Evolutionary conservation across 2,113 vertebrate genomes (phyloP).

Genomic region (Erinaceus europaeus): DNA sequence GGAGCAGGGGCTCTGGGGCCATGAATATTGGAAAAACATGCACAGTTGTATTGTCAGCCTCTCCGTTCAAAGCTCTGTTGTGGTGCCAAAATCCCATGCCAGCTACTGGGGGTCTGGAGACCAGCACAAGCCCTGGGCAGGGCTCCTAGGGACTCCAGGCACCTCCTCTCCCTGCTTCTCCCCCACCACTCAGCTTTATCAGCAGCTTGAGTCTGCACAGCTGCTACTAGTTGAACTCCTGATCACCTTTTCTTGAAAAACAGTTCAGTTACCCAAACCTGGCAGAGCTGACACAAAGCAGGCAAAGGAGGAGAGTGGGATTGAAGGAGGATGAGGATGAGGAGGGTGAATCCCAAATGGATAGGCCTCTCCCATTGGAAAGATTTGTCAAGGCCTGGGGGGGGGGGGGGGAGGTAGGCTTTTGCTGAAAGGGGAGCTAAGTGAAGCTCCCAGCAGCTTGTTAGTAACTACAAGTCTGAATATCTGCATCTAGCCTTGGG

Average conservation of each 20-base stretch:
- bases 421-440: neutral
- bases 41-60: neutral
- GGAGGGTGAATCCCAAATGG: constrained; percentile 1
- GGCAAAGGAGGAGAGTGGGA: neutral
- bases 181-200: neutral
- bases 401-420: too few relatives aligned
- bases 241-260: neutral
- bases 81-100: too few relatives aligned
- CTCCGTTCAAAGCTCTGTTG: neutral
- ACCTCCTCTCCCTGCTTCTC: neutral
- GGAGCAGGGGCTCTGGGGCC: accelerated
- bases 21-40: neutral
- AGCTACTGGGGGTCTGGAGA: too few relatives aligned
- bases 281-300: neutral
- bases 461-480: neutral
- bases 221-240: neutral
- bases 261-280: neutral
- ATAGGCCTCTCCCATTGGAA: constrained; percentile 19
- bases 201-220: neutral
- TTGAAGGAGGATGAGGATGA: too few relatives aligned
- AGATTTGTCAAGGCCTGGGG: neutral
- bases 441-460: neutral
- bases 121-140: too few relatives aligned
- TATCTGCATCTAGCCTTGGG: neutral
- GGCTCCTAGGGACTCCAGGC: too few relatives aligned